Percentiles rank a stretch among this genome's conserved stretches.
phyloP scores from a whole-genome alignment of 2,797 vertebrate genomes.

The Enteromius viviparus region DNA sequence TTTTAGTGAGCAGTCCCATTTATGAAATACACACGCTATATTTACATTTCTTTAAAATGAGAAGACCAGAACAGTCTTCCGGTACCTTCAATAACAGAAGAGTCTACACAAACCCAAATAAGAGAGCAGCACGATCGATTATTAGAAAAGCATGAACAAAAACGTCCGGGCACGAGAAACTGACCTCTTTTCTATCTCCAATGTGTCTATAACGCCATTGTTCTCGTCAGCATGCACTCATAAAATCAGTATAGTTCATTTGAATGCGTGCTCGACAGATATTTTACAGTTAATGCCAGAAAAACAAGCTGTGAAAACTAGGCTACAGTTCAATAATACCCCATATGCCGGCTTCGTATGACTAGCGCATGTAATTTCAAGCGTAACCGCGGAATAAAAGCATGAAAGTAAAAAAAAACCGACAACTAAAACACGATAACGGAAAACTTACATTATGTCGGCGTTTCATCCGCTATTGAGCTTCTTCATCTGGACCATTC shows the following conservation, averaged over 20 bases:
- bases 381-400: slow-evolving; percentile 8
- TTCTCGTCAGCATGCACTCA: background rate
- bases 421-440: background rate
- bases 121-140: slow-evolving; percentile 43
- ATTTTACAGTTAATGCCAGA: slow-evolving; percentile 24
- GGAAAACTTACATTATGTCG: slow-evolving; percentile 26
- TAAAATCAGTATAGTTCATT: slow-evolving; percentile 20
- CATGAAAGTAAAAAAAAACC: background rate
- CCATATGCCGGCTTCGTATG: slow-evolving; percentile 10
- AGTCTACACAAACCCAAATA: slow-evolving; percentile 47
- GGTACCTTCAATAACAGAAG: background rate
- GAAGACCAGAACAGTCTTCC: slow-evolving; percentile 21
- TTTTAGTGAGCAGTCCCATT: slow-evolving; percentile 2
- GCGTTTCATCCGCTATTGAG: slow-evolving; percentile 10
- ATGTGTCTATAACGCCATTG: background rate
- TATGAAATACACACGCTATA: slow-evolving; percentile 20
- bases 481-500: slow-evolving; percentile 24
- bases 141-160: slow-evolving; percentile 37
- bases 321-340: slow-evolving; percentile 25
- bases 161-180: slow-evolving; percentile 36
- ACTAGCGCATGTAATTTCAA: slow-evolving; percentile 4
- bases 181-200: slow-evolving; percentile 36
- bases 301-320: slow-evolving; percentile 28
- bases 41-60: slow-evolving; percentile 30
- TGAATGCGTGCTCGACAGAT: slow-evolving; percentile 2